Percentiles rank a stretch among this genome's conserved stretches.
phyloP scores from a whole-genome alignment of 2,113 vertebrate genomes.

The Puffinus mauretanicus region DNA sequence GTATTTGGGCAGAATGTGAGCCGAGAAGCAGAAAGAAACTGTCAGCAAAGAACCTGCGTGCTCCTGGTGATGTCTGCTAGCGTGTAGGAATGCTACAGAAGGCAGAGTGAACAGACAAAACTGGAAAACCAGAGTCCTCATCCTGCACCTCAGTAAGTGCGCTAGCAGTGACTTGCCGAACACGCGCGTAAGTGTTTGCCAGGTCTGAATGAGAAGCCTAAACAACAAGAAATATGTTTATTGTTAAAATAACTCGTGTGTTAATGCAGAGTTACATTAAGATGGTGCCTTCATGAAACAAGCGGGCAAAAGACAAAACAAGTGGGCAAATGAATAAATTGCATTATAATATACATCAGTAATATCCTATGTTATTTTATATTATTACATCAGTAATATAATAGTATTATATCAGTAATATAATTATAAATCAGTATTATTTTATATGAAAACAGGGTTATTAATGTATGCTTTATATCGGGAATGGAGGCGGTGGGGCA shows the following conservation, averaged over 20 bases:
- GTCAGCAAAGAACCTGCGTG: neutral
- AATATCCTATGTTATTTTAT: no score
- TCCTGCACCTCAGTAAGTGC: neutral
- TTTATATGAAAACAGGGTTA: neutral
- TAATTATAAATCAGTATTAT: no score
- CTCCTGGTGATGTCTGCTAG: neutral
- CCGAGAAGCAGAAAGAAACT: neutral
- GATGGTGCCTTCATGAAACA: neutral
- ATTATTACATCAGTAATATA: neutral
- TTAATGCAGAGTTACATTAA: neutral
- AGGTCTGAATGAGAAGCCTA: neutral
- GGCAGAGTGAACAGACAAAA: neutral
- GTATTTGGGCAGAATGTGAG: neutral
- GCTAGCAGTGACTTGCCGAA: neutral
- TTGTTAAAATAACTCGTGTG: neutral
- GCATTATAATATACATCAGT: no score
- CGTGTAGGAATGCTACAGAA: neutral
- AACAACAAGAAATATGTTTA: neutral
- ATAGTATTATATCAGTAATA: neutral
- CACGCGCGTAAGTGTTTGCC: rapidly evolving
- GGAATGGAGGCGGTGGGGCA: neutral
- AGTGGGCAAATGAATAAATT: neutral
- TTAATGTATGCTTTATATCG: neutral
- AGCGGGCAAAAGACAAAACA: neutral
- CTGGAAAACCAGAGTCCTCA: neutral